Conservation (phyloP, 2,113 vertebrate species). For the Piaya cayana region DNA sequence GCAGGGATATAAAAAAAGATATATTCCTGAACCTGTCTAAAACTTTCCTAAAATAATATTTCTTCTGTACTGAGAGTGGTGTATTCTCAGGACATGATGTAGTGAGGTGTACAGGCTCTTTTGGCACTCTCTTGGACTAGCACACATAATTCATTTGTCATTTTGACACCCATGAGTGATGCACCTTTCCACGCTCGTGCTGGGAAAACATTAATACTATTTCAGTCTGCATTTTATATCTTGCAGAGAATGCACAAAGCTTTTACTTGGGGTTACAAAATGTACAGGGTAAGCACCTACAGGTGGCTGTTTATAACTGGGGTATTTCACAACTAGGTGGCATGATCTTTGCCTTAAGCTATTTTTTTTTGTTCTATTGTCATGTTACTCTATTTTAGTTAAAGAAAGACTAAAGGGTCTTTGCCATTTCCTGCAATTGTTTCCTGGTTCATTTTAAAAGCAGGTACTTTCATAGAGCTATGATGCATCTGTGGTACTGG, state of each 20-base stretch:
- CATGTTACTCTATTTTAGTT: background rate
- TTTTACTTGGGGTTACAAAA: background rate
- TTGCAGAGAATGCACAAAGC: background rate
- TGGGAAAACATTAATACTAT: background rate
- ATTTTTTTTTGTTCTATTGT: background rate
- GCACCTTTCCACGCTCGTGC: background rate
- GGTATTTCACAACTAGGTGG: background rate
- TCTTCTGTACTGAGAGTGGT: background rate
- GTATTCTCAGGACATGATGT: background rate
- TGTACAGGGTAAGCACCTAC: background rate
- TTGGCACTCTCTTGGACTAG: background rate
- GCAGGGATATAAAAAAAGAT: background rate
- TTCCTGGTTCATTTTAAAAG: background rate
- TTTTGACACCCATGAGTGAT: background rate
- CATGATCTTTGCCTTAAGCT: background rate
- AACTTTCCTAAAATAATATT: background rate
- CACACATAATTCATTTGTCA: background rate
- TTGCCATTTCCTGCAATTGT: background rate
- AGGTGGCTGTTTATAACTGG: background rate
- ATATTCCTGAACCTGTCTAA: background rate
- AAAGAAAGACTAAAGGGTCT: background rate
- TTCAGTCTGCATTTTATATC: background rate
- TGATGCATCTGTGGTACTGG: background rate
- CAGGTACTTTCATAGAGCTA: background rate
- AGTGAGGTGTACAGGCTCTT: background rate